Base-by-base conservation (phyloP, 2,888 invertebrate species). In the Sphinx pinastri region DNA sequence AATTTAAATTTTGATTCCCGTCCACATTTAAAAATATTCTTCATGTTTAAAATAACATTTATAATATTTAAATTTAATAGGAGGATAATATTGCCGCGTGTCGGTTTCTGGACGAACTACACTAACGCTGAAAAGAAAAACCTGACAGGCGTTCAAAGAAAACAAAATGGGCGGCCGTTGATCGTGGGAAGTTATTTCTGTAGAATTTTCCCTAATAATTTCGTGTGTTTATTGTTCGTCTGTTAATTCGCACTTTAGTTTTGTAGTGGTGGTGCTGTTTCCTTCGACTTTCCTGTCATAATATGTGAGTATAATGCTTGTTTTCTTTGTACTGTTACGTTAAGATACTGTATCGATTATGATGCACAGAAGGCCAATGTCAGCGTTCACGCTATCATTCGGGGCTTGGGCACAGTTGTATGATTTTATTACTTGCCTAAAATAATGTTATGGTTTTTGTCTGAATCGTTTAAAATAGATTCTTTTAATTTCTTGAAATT, bases 301-400 rank as follows among this genome's bases (percentile, higher is more conserved):
- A 70, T 69, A 77, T 81, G 91, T 91, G 79, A 91, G 91, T 91
- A 87, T 75, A 71, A 68, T 51, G 70, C 68, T 45, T 81, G 74
- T 82, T 87, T 82, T 87, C 72, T 68, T 76, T 76, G 70, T 49
- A 77, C 75, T 75, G 76, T 76, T 71, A 77, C 71, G 76, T 78
- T 76, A 63, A 68, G 47, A 77, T 79, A 79, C 77, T 38, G 84
- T 92, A 93, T 93, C 87, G 92, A 93, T 93, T 92, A 84, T 87
- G 81, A 83, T 79, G 75, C 74, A 76, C 80, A 79, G 76, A 90
- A 92, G 93, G 92, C 92, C 92, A 92, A 92, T 93, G 92, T 92
- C 92, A 93, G 82, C 81, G 79, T 73, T 80, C 55, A 66, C 68
- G 67, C 69, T 73, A 72, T 79, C 79, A 77, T 78, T 80, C 57